Evolutionary conservation across 2,113 vertebrate genomes (phyloP).

Genomic region (Leuciscus idus): DNA sequence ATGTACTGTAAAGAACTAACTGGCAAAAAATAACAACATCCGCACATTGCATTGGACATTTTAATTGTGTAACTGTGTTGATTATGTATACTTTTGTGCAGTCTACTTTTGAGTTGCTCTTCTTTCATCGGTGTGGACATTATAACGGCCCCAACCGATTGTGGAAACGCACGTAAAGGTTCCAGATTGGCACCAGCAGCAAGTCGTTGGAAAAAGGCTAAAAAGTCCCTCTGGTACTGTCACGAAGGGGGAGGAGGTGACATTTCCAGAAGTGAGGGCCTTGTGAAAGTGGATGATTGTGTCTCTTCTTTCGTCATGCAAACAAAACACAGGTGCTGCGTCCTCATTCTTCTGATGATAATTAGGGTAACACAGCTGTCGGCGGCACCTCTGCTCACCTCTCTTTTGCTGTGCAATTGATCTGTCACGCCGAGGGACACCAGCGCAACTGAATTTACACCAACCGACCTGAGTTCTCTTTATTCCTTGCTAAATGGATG

Average conservation of each 20-base stretch:
- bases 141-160: background rate
- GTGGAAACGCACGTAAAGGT: background rate
- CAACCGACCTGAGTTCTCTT: background rate
- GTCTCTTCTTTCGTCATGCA: constrained; percentile 9
- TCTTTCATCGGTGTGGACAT: background rate
- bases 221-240: background rate
- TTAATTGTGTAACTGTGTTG: background rate
- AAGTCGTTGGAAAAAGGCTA: background rate
- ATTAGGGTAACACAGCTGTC: constrained; percentile 49
- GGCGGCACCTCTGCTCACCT: constrained; percentile 38
- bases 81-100: background rate
- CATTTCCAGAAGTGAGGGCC: constrained; percentile 11
- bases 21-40: background rate
- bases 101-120: background rate
- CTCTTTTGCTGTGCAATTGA: constrained; percentile 40
- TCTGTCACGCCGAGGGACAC: constrained; percentile 10
- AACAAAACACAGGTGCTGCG: constrained; percentile 53
- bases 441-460: constrained; percentile 19
- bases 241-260: constrained; percentile 5
- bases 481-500: constrained; percentile 5
- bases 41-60: background rate
- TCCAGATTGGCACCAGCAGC: constrained; percentile 5
- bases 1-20: background rate
- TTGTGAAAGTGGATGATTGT: constrained; percentile 24
- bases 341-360: constrained; percentile 33